These are phyloP conservation scores for Miltochrista miniata DNA, from an alignment of 2,888 invertebrate genomes.

Conservation along the genomic window DNA sequence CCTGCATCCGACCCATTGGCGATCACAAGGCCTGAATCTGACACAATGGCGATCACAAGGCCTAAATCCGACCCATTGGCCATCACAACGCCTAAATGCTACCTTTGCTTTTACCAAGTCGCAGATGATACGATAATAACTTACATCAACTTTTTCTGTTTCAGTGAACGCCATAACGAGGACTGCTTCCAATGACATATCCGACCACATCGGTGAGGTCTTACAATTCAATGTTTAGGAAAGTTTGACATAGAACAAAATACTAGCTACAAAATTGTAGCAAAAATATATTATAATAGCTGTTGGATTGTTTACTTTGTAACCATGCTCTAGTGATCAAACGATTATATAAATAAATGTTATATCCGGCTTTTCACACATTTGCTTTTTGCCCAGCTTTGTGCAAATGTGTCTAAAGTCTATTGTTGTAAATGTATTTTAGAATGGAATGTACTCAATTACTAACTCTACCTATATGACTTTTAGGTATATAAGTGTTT, in stretches of 20 bases:
- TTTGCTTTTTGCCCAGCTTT: conserved; percentile 13
- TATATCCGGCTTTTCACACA: conserved; percentile 21
- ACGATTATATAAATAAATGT: conserved; percentile 19
- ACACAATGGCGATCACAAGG: too few species aligned
- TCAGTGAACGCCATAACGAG: conserved; percentile 41
- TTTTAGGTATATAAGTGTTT: conserved; percentile 4
- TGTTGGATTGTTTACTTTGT: not conserved
- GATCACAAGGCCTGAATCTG: too few species aligned
- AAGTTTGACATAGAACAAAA: conserved; percentile 1
- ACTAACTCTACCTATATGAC: conserved; percentile 29
- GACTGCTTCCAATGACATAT: conserved; percentile 50
- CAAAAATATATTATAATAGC: too few species aligned
- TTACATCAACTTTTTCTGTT: conserved; percentile 18
- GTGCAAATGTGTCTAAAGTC: conserved; percentile 17
- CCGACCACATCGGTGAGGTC: conserved; percentile 27
- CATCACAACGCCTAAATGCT: too few species aligned
- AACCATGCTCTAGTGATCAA: conserved; percentile 2
- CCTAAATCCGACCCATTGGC: too few species aligned
- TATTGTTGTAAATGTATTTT: conserved; percentile 25
- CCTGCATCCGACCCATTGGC: too few species aligned
- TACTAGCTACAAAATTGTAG: not conserved
- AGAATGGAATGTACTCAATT: conserved; percentile 33
- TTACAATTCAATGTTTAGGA: conserved; percentile 13
- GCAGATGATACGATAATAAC: too few species aligned
- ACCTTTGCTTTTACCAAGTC: too few species aligned